phyloP scores from a whole-genome alignment of 2,113 vertebrate species.

The Callospermophilus lateralis region DNA sequence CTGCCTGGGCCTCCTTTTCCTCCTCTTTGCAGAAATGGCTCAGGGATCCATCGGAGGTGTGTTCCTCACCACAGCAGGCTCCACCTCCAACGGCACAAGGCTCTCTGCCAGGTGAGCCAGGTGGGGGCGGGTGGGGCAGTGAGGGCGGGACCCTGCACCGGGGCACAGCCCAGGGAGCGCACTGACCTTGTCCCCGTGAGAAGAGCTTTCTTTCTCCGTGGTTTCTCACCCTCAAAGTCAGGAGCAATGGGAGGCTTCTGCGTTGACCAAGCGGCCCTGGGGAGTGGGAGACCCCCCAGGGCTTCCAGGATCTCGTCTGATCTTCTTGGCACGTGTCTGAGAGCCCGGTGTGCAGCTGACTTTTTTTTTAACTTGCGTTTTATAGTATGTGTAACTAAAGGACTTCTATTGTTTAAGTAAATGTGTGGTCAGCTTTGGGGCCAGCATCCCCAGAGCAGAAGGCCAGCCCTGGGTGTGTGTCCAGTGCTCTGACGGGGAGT shows the following conservation, averaged over 20 bases:
- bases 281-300: neutral
- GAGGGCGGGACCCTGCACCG: neutral
- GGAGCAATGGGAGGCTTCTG: neutral
- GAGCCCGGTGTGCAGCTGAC: rapidly evolving
- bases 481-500: neutral
- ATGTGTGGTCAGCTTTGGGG: neutral
- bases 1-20: neutral
- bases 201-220: neutral
- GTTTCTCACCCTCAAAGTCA: neutral
- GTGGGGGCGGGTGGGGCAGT: neutral
- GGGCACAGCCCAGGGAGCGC: no score
- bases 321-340: no score
- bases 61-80: slow-evolving; percentile 93
- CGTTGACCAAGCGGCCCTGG: neutral
- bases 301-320: rapidly evolving
- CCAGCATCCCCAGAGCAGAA: neutral
- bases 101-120: slow-evolving; percentile 93
- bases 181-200: rapidly evolving
- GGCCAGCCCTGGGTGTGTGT: neutral
- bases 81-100: slow-evolving; percentile 94
- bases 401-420: neutral
- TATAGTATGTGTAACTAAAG: neutral
- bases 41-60: slow-evolving; percentile 97
- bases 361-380: neutral
- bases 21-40: slow-evolving; percentile 94